Base-by-base conservation (phyloP, 2,888 invertebrate species). In the Pecten maximus region DNA sequence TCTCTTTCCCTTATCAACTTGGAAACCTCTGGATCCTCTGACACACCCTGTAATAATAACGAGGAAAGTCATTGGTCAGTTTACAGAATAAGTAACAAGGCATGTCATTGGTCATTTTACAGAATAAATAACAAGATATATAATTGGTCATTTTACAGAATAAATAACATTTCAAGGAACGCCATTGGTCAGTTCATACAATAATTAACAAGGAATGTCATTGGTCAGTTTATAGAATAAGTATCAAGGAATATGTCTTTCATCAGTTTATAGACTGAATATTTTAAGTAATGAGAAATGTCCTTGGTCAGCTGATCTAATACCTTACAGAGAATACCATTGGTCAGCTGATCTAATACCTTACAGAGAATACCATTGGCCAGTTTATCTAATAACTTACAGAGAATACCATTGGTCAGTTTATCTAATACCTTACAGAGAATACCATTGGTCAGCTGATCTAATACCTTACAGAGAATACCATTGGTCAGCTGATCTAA, bases 1-100 rank as follows among this genome's bases (percentile, higher is more conserved):
- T 97, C 96, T 91, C 97, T 94, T 92, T 97, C 97, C 40, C 95
- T 91, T 8, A 95, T 95, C 87, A 97, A 92, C 89, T 95, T 94
- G 87, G 92, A 91, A 40, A 97, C 89, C 93, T 97, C 97, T 35
- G 94, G 91, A 87, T 96, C 95, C 28, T 95, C 95, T 10, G 92
- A 89, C 48, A 94, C 91, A 88, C 94, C 94, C 95, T 95, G 94
- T 19, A 93, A 93, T 40, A 88, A 54, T 35, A 87, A 28, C 48
- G 19, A 48, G 48, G 19, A 4, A 48, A 2, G 10, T 16, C 19
- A 48, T 19, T 48, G 48, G 48, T 15, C 48, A 48, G 19, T 54
- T 54, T n/a, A n/a, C n/a, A n/a, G n/a, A n/a, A 48, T 23, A 87
- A 28, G 87, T 40, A 87, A 88, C 44, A 88, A 28, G 44, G n/a